phyloP scores from a whole-genome alignment of 2,797 vertebrate species.

The Coendou prehensilis region DNA sequence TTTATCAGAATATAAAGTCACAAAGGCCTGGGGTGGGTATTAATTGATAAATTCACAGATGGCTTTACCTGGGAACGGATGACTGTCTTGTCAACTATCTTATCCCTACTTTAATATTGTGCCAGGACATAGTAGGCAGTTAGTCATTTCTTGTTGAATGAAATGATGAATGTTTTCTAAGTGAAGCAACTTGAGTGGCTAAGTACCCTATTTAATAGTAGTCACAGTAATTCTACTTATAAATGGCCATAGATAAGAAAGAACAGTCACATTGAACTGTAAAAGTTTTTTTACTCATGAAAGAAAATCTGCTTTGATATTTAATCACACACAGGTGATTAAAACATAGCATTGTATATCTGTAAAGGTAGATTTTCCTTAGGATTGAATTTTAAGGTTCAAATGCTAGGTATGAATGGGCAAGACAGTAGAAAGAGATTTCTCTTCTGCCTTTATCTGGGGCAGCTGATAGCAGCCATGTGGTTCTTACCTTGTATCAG shows the following conservation, averaged over 20 bases:
- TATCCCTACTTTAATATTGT: fast-evolving
- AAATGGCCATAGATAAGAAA: not conserved
- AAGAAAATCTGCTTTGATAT: not conserved
- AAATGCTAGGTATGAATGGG: not conserved
- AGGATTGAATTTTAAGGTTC: not conserved
- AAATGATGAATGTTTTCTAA: not conserved
- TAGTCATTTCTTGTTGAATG: not conserved
- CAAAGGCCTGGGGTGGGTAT: not conserved
- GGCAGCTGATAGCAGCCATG: fast-evolving
- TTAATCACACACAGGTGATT: not conserved
- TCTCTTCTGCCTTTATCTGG: too few relatives aligned
- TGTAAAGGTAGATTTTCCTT: not conserved
- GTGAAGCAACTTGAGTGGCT: not conserved
- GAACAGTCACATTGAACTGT: not conserved
- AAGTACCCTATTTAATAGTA: not conserved
- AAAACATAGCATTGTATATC: too few relatives aligned
- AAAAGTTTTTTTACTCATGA: not conserved
- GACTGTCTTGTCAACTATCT: too few relatives aligned
- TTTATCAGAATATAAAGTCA: not conserved
- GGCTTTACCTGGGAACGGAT: not conserved
- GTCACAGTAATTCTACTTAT: not conserved
- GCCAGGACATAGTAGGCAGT: fast-evolving
- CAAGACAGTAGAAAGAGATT: not conserved
- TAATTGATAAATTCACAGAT: not conserved
- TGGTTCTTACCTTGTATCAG: not conserved